Evolutionary conservation across 1,140 invertebrate genomes (phyloP).

Genomic region (Galleria mellonella): DNA sequence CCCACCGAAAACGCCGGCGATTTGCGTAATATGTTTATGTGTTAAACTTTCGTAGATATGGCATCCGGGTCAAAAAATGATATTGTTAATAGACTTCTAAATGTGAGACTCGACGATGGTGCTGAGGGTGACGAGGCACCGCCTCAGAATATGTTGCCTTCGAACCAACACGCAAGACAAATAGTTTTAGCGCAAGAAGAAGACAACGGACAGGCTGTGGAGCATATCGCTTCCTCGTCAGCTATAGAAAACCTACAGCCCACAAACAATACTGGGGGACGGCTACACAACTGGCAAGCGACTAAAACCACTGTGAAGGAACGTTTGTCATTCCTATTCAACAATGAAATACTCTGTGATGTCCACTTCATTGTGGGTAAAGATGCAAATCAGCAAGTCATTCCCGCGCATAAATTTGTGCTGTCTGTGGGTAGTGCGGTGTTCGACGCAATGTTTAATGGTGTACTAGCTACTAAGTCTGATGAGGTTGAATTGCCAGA

Average conservation of each 20-base stretch:
- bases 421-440: conserved; percentile 88
- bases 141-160: conserved; percentile 70
- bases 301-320: conserved; percentile 85
- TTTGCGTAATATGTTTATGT: conserved; percentile 34
- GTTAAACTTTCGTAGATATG: conserved; percentile 31
- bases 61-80: conserved; percentile 64
- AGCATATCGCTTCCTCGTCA: conserved; percentile 47
- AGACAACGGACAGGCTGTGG: conserved; percentile 36
- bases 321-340: conserved; percentile 85
- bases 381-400: conserved; percentile 80
- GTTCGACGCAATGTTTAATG: conserved; percentile 93
- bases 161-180: conserved; percentile 53
- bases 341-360: conserved; percentile 87
- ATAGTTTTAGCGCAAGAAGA: conserved; percentile 37
- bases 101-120: conserved; percentile 43
- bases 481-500: conserved; percentile 88
- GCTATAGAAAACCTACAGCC: conserved; percentile 57
- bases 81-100: conserved; percentile 50
- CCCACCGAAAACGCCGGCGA: conserved; percentile 9
- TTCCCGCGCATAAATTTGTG: conserved; percentile 91
- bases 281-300: conserved; percentile 79
- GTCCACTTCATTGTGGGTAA: conserved; percentile 87
- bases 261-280: conserved; percentile 53
- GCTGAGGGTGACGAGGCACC: conserved; percentile 43
- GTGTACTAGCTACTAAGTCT: conserved; percentile 79